Percentiles rank a stretch among this genome's conserved stretches.
These are phyloP conservation scores for Prochilodus magdalenae DNA, from an alignment of 2,113 vertebrate species.

Conservation along the genomic window DNA sequence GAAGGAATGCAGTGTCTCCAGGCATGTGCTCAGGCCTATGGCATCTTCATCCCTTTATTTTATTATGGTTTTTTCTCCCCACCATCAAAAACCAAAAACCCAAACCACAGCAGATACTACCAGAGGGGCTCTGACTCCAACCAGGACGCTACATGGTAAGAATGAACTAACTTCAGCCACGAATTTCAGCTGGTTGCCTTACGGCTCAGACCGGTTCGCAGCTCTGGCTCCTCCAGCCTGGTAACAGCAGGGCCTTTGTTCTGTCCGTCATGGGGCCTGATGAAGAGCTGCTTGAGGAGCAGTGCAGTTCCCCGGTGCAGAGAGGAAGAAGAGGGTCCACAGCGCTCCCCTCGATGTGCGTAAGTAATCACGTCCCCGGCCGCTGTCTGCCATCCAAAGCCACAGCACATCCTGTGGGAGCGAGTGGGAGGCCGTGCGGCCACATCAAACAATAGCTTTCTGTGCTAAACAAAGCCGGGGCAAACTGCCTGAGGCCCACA, in stretches of 20 bases:
- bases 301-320: background rate
- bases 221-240: conserved; percentile 39
- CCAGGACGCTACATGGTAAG: conserved; percentile 9
- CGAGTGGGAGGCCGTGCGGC: conserved; percentile 70
- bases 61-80: background rate
- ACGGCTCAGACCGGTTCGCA: conserved; percentile 26
- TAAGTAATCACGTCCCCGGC: conserved; percentile 74
- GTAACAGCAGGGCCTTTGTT: conserved; percentile 60
- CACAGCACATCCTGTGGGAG: conserved; percentile 82
- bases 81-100: background rate
- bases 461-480: conserved; percentile 84
- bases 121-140: conserved; percentile 29
- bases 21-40: conserved; percentile 10
- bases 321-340: conserved; percentile 58
- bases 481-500: conserved; percentile 75
- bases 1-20: background rate
- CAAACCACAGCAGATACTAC: conserved; percentile 11
- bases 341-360: conserved; percentile 54
- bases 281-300: conserved; percentile 50
- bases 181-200: conserved; percentile 39
- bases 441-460: conserved; percentile 85
- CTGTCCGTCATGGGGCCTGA: conserved; percentile 52
- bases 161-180: conserved; percentile 41
- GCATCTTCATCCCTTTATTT: conserved; percentile 14
- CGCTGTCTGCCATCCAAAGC: conserved; percentile 78